These are phyloP conservation scores for Neofelis nebulosa DNA, from an alignment of 2,113 vertebrate species.

Conservation along the genomic window DNA sequence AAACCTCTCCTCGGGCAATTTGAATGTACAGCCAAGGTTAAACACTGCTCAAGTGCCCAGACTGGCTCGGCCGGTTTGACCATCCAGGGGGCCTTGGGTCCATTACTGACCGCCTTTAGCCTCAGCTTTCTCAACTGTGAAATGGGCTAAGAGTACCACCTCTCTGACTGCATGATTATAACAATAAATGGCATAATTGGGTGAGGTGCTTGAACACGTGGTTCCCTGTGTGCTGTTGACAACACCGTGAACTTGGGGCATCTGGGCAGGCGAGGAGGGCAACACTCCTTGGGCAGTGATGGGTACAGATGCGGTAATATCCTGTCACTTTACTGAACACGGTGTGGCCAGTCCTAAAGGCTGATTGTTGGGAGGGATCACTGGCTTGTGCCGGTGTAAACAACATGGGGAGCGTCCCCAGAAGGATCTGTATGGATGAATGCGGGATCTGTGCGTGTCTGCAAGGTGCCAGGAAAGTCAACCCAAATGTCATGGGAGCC, in stretches of 20 bases:
- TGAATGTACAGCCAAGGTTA: background rate
- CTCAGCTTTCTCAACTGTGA: background rate
- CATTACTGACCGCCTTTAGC: background rate
- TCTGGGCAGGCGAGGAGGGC: background rate
- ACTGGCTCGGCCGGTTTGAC: background rate
- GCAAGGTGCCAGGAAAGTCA: background rate
- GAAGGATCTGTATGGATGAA: background rate
- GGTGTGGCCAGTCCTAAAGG: background rate
- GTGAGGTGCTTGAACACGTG: background rate
- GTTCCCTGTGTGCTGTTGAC: background rate
- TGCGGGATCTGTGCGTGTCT: background rate
- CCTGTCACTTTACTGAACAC: background rate
- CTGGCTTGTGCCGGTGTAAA: no score
- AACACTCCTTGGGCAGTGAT: fast-evolving
- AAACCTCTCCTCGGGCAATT: background rate
- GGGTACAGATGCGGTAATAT: background rate
- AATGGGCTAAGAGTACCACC: background rate
- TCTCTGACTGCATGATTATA: background rate
- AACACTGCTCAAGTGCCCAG: background rate
- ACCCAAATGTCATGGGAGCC: background rate
- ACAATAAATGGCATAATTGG: background rate
- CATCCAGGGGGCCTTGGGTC: background rate
- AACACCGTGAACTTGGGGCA: background rate
- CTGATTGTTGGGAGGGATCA: background rate
- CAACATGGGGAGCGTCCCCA: fast-evolving